Base-by-base conservation (phyloP, 2,113 vertebrate genomes). In the Sceloporus undulatus region DNA sequence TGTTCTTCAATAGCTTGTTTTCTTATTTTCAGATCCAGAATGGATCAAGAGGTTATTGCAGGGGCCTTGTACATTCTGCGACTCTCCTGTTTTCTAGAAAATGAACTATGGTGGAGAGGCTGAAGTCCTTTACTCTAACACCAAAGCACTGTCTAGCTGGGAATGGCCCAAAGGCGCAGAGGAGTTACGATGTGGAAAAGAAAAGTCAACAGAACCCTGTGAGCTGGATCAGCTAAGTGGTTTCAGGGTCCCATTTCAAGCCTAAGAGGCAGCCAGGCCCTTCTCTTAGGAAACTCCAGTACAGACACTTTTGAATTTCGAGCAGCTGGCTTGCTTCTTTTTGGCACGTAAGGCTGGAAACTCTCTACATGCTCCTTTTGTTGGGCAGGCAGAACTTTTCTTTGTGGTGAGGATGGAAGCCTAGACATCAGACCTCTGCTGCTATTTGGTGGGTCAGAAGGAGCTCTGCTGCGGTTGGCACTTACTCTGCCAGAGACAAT, bases 1-100 rank as follows among this genome's bases (percentile, higher is more conserved):
- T 27, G 76, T 62, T 87, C 85, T 84, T 74, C 40, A 80, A 66
- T 65, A 29, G 0, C 16, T 78, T 93, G 7, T 95, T 92, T 96
- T 92, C 93, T 94, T 90, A 70, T 92, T 95, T 92, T 27, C 97
- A 99, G 99, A 99, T 92, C 98, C 99, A 16, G 98, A 98, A 74
- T 99, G 99, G 99, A 98, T 99, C 88, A 98, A 97, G 97, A 97
- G 97, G 95, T 94, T 99, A 1, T 95, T 99, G 85, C 97, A 98
- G 79, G 98, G 98, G 65, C 98, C 98, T 40, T 99, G 99, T 92
- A 97, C 97, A 0, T 98, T 99, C 94, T 99, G 99, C 27, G 99
- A 99, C 89, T 98, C 98, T 25, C 99, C 98, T 0, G 96, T 99
- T 93, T 97, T 99, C 94, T 99, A 97, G 96, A 82, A 19, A 81